phyloP scores from a whole-genome alignment of 2,113 vertebrate genomes.

The Dermatemys mawii region DNA sequence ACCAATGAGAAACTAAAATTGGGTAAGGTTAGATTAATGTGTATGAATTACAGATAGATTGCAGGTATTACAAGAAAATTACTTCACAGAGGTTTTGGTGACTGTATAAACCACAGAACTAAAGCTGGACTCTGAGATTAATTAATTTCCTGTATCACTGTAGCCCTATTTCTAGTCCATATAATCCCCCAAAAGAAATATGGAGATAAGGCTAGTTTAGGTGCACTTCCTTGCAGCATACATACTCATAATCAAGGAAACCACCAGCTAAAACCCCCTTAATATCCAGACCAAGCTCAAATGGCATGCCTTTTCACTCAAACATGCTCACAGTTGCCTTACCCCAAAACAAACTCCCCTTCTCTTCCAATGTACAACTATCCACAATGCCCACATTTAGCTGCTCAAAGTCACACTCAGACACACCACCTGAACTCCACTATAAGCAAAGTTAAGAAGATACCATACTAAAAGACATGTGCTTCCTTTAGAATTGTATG shows the following conservation, averaged over 20 bases:
- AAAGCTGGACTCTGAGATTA: background rate
- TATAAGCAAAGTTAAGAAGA: background rate
- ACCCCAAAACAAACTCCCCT: background rate
- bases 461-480: background rate
- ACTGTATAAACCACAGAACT: background rate
- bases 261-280: background rate
- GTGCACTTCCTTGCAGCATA: background rate
- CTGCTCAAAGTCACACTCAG: background rate
- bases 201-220: background rate
- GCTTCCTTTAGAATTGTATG: background rate
- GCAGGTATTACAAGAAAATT: background rate
- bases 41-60: background rate
- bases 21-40: background rate
- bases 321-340: background rate
- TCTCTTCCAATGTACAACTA: background rate
- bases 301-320: background rate
- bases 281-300: background rate
- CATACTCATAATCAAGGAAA: background rate
- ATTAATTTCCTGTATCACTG: background rate
- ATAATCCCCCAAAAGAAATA: background rate
- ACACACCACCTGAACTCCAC: background rate
- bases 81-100: background rate
- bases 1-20: background rate
- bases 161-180: background rate
- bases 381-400: accelerated